A percentile compares a stretch with the other conserved stretches of the same genome.
Conservation (phyloP, 2,888 invertebrate genomes). For the Tetheella fluctuosa region DNA sequence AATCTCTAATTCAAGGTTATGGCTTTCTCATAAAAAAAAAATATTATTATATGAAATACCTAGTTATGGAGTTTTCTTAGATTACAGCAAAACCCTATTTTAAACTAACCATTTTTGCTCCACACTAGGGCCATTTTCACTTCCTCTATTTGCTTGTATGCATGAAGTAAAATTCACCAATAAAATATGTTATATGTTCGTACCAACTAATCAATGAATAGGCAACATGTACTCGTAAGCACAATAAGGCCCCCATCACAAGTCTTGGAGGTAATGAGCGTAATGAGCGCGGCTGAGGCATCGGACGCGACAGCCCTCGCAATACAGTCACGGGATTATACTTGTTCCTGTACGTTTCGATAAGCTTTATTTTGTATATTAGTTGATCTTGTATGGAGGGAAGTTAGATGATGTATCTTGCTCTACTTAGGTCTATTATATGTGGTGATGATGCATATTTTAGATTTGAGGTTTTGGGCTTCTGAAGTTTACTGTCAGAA, state of each 20-base stretch:
- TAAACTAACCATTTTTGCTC: no score
- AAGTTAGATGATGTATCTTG: conserved; percentile 19
- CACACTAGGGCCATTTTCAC: no score
- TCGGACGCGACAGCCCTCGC: conserved; percentile 48
- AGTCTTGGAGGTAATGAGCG: conserved; percentile 41
- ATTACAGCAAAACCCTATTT: no score
- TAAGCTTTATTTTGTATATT: conserved; percentile 62
- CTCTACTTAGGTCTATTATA: conserved; percentile 13
- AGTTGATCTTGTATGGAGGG: conserved; percentile 38
- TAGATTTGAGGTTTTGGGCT: no score
- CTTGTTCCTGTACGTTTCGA: conserved; percentile 54
- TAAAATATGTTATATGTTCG: neutral
- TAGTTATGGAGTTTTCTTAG: no score
- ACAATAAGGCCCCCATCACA: conserved; percentile 52
- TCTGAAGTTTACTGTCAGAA: no score
- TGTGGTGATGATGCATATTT: no score
- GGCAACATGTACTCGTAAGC: conserved; percentile 19
- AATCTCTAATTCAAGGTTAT: no score
- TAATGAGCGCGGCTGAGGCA: conserved; percentile 51
- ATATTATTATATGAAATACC: no score
- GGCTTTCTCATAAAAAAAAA: no score
- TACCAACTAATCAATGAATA: neutral
- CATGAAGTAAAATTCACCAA: neutral
- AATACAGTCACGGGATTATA: conserved; percentile 55
- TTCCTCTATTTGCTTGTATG: no score